Evolutionary conservation across 2,797 vertebrate genomes (phyloP), one percentile per base, ranked within the genome.

Genomic region (Gallirallus australis): DNA sequence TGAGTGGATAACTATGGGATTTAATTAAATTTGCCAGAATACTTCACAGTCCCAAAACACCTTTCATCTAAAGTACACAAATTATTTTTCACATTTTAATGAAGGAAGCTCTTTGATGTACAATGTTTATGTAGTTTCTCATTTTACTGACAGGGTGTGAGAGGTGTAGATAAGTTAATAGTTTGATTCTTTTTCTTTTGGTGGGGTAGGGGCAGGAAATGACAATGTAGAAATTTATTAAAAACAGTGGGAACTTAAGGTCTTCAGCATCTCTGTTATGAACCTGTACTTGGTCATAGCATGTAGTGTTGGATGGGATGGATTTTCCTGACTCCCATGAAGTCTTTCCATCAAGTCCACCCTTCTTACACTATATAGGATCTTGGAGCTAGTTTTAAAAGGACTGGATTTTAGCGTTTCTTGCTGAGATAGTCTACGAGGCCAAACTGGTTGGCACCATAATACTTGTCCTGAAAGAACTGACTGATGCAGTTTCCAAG

Each of bases 31-130:
- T 96, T 97, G 19, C 82, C 57, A 82, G 86, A 89, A 69, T 81
- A 78, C 76, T 95, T 93, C 91, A 92, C 28, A 92, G 91, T 93
- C 92, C 82, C 84, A n/a, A 75, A 87, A 82, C 79, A 95, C 93
- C 95, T 97, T 97, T 96, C 92, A 94, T 97, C 84, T 96, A 80
- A 96, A 94, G 57, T 88, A 83, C 89, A 91, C 75, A 96, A 92
- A 89, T 94, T 89, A 93, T 93, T 96, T 94, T 91, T 83, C 76
- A 89, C 64, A 91, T 94, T 96, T 96, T 96, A 96, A 96, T 95
- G 94, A 95, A 91, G 68, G 79, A 80, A 96, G 13, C 45, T 71
- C 93, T 96, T 96, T 96, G 95, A 96, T 96, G 89, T 95, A 57
- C 40, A 64, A 12, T 14, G 1, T 71, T 80, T 92, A 37, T 78